A percentile compares a stretch with the other conserved stretches of the same genome.
Evolutionary conservation across 2,888 invertebrate species (phyloP).

Genomic region (Meliscaeva auricollis): DNA sequence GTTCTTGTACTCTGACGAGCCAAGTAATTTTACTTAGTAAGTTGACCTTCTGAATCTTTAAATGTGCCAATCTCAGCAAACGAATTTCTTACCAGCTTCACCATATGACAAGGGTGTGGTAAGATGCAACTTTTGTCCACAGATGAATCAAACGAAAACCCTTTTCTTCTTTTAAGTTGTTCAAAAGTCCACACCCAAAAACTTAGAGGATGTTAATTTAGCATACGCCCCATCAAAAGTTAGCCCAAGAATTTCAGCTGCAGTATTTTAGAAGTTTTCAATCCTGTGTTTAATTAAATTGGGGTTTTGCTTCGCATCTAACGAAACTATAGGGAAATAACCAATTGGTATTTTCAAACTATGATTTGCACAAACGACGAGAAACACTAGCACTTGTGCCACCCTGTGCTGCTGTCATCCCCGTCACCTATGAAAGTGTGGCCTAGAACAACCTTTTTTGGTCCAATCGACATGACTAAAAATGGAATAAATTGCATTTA

Average conservation of each 20-base stretch:
- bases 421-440: constrained; percentile 24
- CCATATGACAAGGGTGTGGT: no score
- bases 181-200: neutral
- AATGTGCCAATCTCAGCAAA: no score
- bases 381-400: neutral
- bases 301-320: neutral
- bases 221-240: constrained; percentile 21
- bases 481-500: no score
- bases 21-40: constrained; percentile 6
- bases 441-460: neutral
- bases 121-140: no score
- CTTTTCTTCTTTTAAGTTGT: neutral
- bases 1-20: constrained; percentile 1
- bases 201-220: constrained; percentile 4
- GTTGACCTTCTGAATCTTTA: no score
- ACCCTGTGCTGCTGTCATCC: constrained; percentile 24
- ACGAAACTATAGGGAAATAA: no score
- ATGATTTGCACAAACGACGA: neutral
- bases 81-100: no score
- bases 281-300: constrained; percentile 8
- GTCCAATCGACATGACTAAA: no score
- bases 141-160: neutral
- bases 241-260: neutral
- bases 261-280: neutral
- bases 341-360: constrained; percentile 17